These are phyloP conservation scores for Nemopilema nomurai DNA, from an alignment of 30 jellyfish, hydroid and myxozoan species.

Conservation along the genomic window DNA sequence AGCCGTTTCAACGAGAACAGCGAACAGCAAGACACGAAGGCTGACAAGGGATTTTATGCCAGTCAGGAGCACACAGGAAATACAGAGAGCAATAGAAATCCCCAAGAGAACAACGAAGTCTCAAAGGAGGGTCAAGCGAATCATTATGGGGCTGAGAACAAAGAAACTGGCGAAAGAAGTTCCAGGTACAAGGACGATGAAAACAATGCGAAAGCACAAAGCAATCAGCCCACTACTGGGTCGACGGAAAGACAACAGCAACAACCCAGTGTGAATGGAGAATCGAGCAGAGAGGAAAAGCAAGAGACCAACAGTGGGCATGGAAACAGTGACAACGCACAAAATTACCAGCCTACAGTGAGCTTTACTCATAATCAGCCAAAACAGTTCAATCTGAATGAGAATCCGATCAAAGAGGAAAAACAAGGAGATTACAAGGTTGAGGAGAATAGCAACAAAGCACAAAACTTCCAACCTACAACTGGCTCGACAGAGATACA, in stretches of 20 bases:
- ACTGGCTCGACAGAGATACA: neutral
- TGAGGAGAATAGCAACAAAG: neutral
- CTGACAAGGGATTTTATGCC: conserved; percentile 20
- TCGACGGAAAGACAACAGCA: neutral
- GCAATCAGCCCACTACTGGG: neutral
- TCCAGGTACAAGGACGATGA: neutral
- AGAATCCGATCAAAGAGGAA: too few species aligned
- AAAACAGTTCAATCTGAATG: too few species aligned
- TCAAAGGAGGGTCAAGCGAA: neutral
- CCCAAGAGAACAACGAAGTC: neutral
- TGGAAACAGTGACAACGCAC: too few species aligned
- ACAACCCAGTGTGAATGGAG: neutral
- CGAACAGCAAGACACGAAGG: conserved; percentile 2
- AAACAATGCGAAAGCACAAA: neutral
- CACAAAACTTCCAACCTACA: neutral
- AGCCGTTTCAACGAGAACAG: conserved; percentile 3
- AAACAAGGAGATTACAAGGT: neutral
- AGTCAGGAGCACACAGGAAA: conserved; percentile 5
- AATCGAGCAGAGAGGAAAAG: neutral
- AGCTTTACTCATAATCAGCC: too few species aligned
- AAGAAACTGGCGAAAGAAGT: neutral
- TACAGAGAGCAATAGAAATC: neutral
- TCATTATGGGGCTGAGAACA: neutral
- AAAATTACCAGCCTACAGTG: too few species aligned
- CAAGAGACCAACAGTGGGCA: neutral